These are phyloP conservation scores for Lepidostoma basale DNA, from an alignment of 1,140 invertebrate species.

Conservation along the genomic window DNA sequence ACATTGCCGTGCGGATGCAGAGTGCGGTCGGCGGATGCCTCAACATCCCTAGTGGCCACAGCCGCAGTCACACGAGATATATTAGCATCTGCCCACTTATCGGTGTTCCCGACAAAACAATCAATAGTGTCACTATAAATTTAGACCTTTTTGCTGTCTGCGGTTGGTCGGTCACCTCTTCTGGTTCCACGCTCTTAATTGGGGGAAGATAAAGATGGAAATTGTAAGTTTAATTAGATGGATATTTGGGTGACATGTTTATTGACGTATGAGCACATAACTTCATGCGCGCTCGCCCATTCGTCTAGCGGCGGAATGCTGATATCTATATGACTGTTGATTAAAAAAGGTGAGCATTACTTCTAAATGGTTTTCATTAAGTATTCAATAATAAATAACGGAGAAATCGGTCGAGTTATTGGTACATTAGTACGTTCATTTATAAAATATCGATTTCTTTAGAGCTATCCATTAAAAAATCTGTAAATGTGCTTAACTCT, in stretches of 20 bases:
- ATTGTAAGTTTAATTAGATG: constrained; percentile 41
- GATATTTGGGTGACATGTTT: constrained; percentile 46
- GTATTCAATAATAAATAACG: constrained; percentile 1
- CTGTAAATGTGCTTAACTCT: no score
- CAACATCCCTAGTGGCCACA: background rate
- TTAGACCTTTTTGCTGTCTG: constrained; percentile 36
- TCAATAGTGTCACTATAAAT: constrained; percentile 43
- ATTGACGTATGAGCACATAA: constrained; percentile 44
- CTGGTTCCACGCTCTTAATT: constrained; percentile 34
- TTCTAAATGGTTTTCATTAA: constrained; percentile 11
- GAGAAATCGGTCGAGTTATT: background rate
- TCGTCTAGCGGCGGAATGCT: constrained; percentile 41
- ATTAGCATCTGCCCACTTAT: constrained; percentile 39
- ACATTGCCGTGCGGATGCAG: no score
- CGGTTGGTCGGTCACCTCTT: constrained; percentile 30
- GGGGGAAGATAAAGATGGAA: constrained; percentile 26
- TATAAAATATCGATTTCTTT: no score
- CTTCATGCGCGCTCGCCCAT: constrained; percentile 36
- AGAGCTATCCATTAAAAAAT: no score
- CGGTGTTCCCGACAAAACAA: constrained; percentile 39
- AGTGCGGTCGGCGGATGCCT: no score
- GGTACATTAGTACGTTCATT: no score
- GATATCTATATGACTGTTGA: constrained; percentile 18
- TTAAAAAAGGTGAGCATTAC: constrained; percentile 13
- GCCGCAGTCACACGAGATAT: constrained; percentile 38